These are phyloP conservation scores for Chromoteleia sp. DNA, from an alignment of 2,888 invertebrate species.

Conservation along the genomic window DNA sequence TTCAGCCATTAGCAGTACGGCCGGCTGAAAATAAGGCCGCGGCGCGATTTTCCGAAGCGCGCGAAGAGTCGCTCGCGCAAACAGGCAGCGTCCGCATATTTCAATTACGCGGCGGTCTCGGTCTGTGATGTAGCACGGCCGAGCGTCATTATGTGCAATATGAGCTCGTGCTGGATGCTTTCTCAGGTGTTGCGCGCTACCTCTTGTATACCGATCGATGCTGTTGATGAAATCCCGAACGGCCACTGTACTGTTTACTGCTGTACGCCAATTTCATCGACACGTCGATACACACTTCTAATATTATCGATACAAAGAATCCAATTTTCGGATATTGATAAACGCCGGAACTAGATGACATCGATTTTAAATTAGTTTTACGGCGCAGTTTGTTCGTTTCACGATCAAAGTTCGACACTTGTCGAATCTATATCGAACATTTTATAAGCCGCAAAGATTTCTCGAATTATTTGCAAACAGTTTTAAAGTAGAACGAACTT, in stretches of 20 bases:
- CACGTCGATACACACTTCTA: constrained; percentile 15
- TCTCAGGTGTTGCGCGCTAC: constrained; percentile 71
- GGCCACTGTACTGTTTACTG: constrained; percentile 71
- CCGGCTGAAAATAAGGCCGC: constrained; percentile 65
- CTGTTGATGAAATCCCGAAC: constrained; percentile 66
- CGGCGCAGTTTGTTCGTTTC: too few species aligned
- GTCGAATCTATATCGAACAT: too few species aligned
- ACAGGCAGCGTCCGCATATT: constrained; percentile 75
- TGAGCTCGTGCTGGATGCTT: constrained; percentile 79
- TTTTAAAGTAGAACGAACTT: too few species aligned
- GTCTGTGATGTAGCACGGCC: constrained; percentile 77
- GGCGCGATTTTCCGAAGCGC: constrained; percentile 70
- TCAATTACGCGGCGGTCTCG: constrained; percentile 80
- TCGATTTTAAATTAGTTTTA: too few species aligned
- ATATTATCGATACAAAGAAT: constrained; percentile 14
- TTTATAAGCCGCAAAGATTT: too few species aligned
- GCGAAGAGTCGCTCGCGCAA: constrained; percentile 59
- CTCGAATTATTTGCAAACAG: too few species aligned
- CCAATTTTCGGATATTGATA: constrained; percentile 26
- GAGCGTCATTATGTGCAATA: constrained; percentile 80
- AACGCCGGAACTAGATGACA: too few species aligned
- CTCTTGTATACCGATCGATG: constrained; percentile 69
- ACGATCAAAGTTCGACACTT: too few species aligned
- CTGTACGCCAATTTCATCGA: constrained; percentile 58
- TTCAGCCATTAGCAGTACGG: constrained; percentile 70